These are phyloP conservation scores for Alsophila aescularia DNA, from an alignment of 2,888 invertebrate genomes.

Conservation along the genomic window DNA sequence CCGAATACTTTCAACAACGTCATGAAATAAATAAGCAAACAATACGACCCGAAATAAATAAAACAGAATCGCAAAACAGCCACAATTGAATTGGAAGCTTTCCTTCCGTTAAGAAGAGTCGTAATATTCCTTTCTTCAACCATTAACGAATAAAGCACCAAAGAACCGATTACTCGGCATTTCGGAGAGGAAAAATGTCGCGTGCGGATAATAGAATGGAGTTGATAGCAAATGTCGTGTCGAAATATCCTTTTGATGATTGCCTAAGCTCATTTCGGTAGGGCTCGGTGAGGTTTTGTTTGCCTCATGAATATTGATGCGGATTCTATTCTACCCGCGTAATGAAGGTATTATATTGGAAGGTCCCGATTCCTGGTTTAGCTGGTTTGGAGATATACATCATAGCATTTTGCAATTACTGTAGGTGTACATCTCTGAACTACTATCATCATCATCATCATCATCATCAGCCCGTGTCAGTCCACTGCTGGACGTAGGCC, in stretches of 20 bases:
- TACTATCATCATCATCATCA: too few species aligned
- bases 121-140: conserved; percentile 12
- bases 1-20: background rate
- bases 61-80: background rate
- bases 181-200: conserved; percentile 15
- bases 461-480: too few species aligned
- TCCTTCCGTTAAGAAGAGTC: conserved; percentile 2
- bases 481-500: too few species aligned
- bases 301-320: conserved; percentile 41
- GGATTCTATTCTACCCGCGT: conserved; percentile 20
- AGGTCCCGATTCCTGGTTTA: background rate
- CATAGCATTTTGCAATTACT: too few species aligned
- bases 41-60: background rate
- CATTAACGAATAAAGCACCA: conserved; percentile 16
- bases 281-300: conserved; percentile 36
- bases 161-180: conserved; percentile 16
- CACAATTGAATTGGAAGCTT: conserved; percentile 13
- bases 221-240: conserved; percentile 46
- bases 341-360: conserved; percentile 29
- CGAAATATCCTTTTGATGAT: conserved; percentile 49
- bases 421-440: too few species aligned
- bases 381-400: too few species aligned
- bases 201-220: conserved; percentile 38
- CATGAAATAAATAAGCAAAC: background rate
- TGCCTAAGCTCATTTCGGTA: conserved; percentile 45